Percentiles rank a stretch among this genome's conserved stretches.
Evolutionary conservation across 2,113 vertebrate genomes (phyloP).

Genomic region (Tragulus kanchil): DNA sequence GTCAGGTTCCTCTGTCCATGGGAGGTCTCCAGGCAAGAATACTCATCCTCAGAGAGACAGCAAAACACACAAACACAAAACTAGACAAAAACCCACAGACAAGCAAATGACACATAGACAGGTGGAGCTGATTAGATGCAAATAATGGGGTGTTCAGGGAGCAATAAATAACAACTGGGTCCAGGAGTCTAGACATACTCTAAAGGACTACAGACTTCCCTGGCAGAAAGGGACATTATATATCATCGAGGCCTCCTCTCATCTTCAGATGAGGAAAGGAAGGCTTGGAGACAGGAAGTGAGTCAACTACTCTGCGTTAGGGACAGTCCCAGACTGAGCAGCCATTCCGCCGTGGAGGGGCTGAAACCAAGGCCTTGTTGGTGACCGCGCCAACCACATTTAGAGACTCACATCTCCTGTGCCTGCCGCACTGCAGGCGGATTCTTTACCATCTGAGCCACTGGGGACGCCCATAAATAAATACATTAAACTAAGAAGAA

Average conservation of each 20-base stretch:
- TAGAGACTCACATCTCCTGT: neutral
- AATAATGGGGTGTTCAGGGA: neutral
- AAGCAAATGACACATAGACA: neutral
- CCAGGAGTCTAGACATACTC: neutral
- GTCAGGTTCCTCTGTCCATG: too few relatives aligned
- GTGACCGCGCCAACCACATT: rapidly evolving
- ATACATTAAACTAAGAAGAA: neutral
- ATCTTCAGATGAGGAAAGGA: neutral
- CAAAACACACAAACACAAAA: neutral
- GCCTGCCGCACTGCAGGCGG: too few relatives aligned
- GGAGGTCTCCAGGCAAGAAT: too few relatives aligned
- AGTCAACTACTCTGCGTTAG: rapidly evolving
- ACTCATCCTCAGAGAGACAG: neutral
- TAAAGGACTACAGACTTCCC: neutral
- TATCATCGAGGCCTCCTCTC: neutral
- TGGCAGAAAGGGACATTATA: neutral
- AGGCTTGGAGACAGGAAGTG: neutral
- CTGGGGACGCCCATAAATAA: too few relatives aligned
- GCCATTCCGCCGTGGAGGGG: neutral
- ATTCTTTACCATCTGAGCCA: too few relatives aligned
- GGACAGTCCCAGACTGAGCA: neutral
- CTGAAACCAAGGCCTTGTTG: neutral
- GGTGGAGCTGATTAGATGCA: neutral
- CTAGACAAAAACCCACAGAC: neutral
- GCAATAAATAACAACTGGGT: neutral